phyloP scores from a whole-genome alignment of 92 coral and sea anemone genomes.

The Porites evermanni region DNA sequence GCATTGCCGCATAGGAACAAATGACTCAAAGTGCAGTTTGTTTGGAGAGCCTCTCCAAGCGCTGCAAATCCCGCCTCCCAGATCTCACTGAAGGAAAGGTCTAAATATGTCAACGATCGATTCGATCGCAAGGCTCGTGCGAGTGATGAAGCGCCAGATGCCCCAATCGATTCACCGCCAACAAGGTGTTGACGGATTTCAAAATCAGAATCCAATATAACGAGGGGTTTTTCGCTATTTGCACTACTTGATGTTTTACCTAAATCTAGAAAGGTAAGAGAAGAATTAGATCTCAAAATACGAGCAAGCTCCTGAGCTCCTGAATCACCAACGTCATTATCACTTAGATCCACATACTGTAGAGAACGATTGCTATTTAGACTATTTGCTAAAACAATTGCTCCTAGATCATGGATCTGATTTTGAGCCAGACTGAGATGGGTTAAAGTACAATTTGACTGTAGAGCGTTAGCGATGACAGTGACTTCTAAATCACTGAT shows the following conservation, averaged over 20 bases:
- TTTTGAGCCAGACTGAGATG: background rate
- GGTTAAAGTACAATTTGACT: slow-evolving; percentile 2
- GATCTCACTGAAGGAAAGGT: background rate
- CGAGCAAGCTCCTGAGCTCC: slow-evolving; percentile 1
- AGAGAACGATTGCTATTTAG: background rate
- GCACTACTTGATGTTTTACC: too few relatives aligned
- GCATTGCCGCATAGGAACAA: background rate
- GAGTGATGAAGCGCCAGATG: background rate
- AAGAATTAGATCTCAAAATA: background rate
- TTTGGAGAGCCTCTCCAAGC: slow-evolving; percentile 10
- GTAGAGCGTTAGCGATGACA: background rate
- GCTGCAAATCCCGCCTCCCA: background rate
- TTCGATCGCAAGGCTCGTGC: slow-evolving; percentile 15
- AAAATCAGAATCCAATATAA: background rate
- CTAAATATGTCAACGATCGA: background rate
- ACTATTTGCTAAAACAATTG: background rate
- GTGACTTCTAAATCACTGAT: background rate
- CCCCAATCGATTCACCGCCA: background rate
- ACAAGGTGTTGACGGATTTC: too few relatives aligned
- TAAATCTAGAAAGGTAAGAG: background rate
- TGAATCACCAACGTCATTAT: background rate
- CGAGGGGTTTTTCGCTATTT: too few relatives aligned
- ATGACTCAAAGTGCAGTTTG: background rate
- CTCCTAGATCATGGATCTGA: background rate
- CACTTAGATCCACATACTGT: background rate